Conservation (phyloP, 2,888 invertebrate genomes). For the Chirona hameri region DNA sequence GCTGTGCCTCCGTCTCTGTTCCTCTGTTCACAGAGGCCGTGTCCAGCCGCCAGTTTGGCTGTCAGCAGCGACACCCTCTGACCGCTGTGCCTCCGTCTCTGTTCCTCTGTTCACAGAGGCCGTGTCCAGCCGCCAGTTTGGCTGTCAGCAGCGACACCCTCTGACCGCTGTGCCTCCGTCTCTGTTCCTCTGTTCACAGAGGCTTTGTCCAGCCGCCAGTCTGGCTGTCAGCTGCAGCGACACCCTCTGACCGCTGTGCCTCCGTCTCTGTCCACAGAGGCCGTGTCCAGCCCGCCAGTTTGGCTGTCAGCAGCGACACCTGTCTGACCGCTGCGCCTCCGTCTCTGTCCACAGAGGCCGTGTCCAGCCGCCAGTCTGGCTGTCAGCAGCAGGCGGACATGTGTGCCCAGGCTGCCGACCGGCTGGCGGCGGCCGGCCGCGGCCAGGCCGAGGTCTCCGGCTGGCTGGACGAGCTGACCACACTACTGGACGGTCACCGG, state of each 20-base stretch:
- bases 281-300: not conserved
- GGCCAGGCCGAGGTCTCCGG: slow-evolving; percentile 79
- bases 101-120: too few relatives aligned
- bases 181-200: too few relatives aligned
- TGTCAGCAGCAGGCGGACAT: slow-evolving; percentile 4
- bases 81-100: too few relatives aligned
- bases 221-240: slow-evolving; percentile 43
- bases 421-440: slow-evolving; percentile 83
- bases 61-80: too few relatives aligned
- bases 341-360: not conserved
- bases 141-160: too few relatives aligned
- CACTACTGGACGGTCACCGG: slow-evolving; percentile 53
- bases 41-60: too few relatives aligned
- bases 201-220: not conserved
- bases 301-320: slow-evolving; percentile 43
- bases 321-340: not conserved
- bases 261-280: not conserved
- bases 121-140: too few relatives aligned
- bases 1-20: too few relatives aligned
- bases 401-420: slow-evolving; percentile 47
- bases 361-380: slow-evolving; percentile 43
- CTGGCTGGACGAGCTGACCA: slow-evolving; percentile 83
- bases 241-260: not conserved
- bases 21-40: too few relatives aligned
- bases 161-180: not conserved